These are phyloP conservation scores for Ammodytes marinus DNA, from an alignment of 2,113 vertebrate genomes.

Conservation along the genomic window DNA sequence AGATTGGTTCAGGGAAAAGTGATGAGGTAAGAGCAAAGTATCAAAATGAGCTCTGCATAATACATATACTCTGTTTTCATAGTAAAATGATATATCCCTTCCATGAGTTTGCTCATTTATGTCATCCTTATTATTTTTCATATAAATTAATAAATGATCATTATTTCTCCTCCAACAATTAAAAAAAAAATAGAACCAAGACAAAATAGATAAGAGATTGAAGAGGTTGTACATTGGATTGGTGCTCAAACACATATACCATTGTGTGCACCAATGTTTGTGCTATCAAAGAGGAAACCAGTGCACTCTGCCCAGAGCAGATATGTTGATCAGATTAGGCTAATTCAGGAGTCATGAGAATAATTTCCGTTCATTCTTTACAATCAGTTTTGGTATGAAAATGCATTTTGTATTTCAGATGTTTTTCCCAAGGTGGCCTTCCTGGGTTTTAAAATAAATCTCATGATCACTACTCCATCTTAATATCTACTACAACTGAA, in stretches of 20 bases:
- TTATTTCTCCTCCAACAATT: slow-evolving; percentile 25
- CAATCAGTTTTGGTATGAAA: slow-evolving; percentile 11
- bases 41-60: neutral
- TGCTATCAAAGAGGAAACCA: slow-evolving; percentile 4
- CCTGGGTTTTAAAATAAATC: slow-evolving; percentile 33
- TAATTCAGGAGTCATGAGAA: slow-evolving; percentile 30
- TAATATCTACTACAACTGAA: slow-evolving; percentile 36
- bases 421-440: neutral
- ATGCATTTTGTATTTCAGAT: slow-evolving; percentile 13
- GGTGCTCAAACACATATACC: slow-evolving; percentile 9
- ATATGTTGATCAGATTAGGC: slow-evolving; percentile 44
- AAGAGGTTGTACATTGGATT: slow-evolving; percentile 2
- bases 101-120: slow-evolving; percentile 7
- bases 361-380: slow-evolving; percentile 12
- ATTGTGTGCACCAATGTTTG: slow-evolving; percentile 1
- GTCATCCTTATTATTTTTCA: neutral
- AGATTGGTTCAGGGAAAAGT: neutral
- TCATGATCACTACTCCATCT: slow-evolving; percentile 4
- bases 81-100: slow-evolving; percentile 11
- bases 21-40: slow-evolving; percentile 5
- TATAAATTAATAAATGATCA: slow-evolving; percentile 13
- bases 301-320: neutral
- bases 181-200: no score
- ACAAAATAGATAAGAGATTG: neutral
- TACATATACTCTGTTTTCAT: slow-evolving; percentile 6